phyloP scores from a whole-genome alignment of 2,888 invertebrate genomes.

The Macrophya alboannulata region DNA sequence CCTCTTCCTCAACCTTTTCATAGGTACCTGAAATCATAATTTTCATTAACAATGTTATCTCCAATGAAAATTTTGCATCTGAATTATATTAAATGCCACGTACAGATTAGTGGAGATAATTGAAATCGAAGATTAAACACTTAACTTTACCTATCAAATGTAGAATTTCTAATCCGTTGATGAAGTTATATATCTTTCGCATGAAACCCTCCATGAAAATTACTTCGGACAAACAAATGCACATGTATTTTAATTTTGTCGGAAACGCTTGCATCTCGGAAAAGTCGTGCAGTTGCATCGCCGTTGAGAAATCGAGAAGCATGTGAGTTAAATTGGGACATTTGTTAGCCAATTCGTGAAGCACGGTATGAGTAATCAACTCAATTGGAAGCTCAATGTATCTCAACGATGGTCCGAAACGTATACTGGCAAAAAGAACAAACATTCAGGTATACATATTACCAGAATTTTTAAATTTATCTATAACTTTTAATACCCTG shows the following conservation, averaged over 20 bases:
- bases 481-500: not conserved
- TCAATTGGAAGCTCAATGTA: constrained; percentile 98
- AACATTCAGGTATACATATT: not conserved
- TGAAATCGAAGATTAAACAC: not conserved
- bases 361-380: constrained; percentile 96
- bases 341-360: constrained; percentile 98
- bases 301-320: constrained; percentile 98
- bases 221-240: constrained; percentile 98
- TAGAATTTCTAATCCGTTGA: constrained; percentile 97
- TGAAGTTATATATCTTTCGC: constrained; percentile 99
- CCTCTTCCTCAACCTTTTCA: constrained; percentile 98
- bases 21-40: constrained; percentile 88
- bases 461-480: not conserved
- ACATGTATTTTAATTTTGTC: constrained; percentile 96
- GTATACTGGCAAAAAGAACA: constrained; percentile 82
- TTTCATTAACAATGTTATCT: not conserved
- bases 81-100: not conserved
- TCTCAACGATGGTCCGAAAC: constrained; percentile 93
- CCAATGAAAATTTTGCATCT: not conserved
- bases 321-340: constrained; percentile 98
- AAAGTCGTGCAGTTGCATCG: constrained; percentile 99
- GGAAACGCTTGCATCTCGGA: constrained; percentile 99
- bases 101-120: constrained; percentile 16
- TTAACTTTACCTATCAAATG: constrained; percentile 92
- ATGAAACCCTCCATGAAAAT: constrained; percentile 99